Evolutionary conservation across 2,113 vertebrate genomes (phyloP), one percentile per base, ranked within the genome.

Genomic region (Pelobates fuscus): DNA sequence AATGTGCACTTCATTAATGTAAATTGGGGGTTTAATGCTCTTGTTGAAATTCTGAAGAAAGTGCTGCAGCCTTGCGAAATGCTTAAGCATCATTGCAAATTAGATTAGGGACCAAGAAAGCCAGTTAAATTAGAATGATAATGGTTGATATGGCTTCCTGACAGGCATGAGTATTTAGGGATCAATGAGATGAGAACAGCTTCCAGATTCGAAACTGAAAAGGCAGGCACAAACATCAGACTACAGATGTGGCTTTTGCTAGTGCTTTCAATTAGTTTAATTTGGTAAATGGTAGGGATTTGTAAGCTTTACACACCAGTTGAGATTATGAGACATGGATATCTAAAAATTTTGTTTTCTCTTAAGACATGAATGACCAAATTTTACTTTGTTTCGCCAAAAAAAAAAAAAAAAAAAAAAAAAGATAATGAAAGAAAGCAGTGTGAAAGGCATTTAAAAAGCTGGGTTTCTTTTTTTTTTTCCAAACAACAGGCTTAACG

Each of bases 1-100:
- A 98, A 98, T 95, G 95, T 97, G 95, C 94, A 98, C 96, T 98
- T 97, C 95, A 98, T 98, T 98, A 96, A 98, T 98, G 96, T 95
- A 98, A 98, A 97, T 96, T 96, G 94, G 91, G 91, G 91, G 87
- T 95, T 95, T 98, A 98, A 98, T 98, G 94, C 95, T 95, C 95
- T 97, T 96, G 96, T 98, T 98, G 96, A 98, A 94, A 98, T 97
- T 98, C 96, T 97, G 96, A 95, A 94, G 95, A 96, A 98, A 98
- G 95, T 97, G 95, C 96, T 94, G 86, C 81, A 91, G 95, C 92
- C 94, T 93, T 79, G 94, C 82, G 86, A 97, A 98, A 96, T 92
- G 95, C 94, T 94, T 91, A 92, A 89, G 94, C 95, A 95, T 98
- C 95, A 87, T 97, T 96, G 94, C 94, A 98, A 98, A 98, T 98